Evolutionary conservation across 2,113 vertebrate genomes (phyloP).

Genomic region (Myiozetetes cayanensis): DNA sequence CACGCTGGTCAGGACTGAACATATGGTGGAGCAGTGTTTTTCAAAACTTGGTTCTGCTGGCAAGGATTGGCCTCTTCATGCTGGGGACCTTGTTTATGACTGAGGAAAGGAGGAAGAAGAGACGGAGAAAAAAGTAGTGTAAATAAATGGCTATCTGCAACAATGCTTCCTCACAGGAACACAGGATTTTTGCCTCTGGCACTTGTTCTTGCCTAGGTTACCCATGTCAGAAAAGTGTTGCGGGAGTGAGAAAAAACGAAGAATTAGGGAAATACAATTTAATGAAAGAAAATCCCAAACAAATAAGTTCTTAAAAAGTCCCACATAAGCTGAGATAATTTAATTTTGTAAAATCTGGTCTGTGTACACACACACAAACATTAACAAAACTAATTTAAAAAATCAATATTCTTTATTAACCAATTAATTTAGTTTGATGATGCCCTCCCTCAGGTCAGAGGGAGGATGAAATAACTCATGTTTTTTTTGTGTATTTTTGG

Average conservation of each 20-base stretch:
- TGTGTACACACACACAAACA: neutral
- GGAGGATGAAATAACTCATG: neutral
- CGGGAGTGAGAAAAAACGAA: neutral
- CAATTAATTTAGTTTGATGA: neutral
- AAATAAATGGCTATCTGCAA: neutral
- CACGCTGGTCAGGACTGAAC: constrained; percentile 27
- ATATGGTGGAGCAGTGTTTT: constrained; percentile 46
- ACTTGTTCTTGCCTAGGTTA: neutral
- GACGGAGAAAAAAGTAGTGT: neutral
- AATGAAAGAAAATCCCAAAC: neutral
- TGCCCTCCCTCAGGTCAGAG: neutral
- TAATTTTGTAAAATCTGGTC: neutral
- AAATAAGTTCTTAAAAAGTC: neutral
- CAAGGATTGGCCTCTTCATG: constrained; percentile 49
- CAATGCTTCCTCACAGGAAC: neutral
- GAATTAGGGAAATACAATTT: neutral
- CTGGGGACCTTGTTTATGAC: constrained; percentile 31
- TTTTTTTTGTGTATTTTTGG: neutral
- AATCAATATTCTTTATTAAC: neutral
- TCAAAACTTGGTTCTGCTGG: constrained; percentile 46
- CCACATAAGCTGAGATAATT: neutral
- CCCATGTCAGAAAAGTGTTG: neutral
- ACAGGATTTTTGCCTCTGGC: constrained; percentile 14
- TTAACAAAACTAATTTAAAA: neutral
- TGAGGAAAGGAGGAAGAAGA: neutral